phyloP scores from a whole-genome alignment of 35 echinoderm and acorn worm genomes.

The Acanthaster planci region DNA sequence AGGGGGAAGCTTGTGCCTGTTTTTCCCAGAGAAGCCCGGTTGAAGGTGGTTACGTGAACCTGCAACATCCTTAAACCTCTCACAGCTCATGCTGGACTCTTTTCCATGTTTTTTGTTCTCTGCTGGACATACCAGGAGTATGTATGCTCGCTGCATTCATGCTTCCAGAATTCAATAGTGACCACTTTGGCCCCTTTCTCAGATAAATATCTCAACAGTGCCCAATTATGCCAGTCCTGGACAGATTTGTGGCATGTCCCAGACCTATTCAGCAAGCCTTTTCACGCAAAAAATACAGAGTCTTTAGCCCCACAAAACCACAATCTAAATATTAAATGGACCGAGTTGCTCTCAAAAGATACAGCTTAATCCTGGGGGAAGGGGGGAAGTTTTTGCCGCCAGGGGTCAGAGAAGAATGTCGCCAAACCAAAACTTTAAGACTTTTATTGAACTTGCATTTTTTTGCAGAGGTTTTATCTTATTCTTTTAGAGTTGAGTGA shows the following conservation, averaged over 20 bases:
- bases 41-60: too few relatives aligned
- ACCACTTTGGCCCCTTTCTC: not conserved
- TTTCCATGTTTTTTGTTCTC: too few relatives aligned
- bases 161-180: not conserved
- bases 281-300: not conserved
- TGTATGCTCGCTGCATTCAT: not conserved
- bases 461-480: not conserved
- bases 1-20: too few relatives aligned
- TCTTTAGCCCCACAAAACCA: not conserved
- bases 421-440: not conserved
- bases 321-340: conserved; percentile 19
- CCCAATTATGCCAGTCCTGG: not conserved
- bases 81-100: too few relatives aligned
- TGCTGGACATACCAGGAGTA: too few relatives aligned
- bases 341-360: not conserved
- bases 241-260: not conserved
- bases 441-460: not conserved
- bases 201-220: not conserved
- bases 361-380: not conserved
- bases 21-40: too few relatives aligned
- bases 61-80: too few relatives aligned
- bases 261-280: not conserved
- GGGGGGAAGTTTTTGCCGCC: not conserved
- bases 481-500: not conserved
- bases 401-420: conserved; percentile 3